Conservation (phyloP, 53 echinoderm and acorn worm genomes). For the Holothuria leucospilota region DNA sequence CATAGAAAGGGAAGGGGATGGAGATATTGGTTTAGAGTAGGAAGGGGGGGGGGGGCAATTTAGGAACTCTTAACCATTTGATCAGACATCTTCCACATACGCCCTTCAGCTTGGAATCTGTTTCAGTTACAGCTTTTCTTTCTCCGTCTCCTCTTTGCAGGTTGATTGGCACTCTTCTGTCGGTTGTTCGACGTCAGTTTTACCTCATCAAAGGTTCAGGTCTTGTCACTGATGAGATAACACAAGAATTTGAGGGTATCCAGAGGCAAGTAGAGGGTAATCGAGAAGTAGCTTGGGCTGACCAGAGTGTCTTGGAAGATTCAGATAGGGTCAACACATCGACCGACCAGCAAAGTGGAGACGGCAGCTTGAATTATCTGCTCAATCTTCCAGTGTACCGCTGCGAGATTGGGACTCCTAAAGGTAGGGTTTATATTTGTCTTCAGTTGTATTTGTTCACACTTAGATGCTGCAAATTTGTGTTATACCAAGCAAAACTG, state of each 20-base stretch:
- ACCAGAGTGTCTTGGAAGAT: constrained; percentile 61
- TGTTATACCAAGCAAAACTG: too few species aligned
- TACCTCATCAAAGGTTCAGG: constrained; percentile 88
- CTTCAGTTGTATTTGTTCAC: too few species aligned
- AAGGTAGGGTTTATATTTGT: constrained; percentile 23
- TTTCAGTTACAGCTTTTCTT: too few species aligned
- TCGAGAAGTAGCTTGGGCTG: constrained; percentile 79
- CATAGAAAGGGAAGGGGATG: too few species aligned
- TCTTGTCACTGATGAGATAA: constrained; percentile 75
- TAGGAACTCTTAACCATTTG: too few species aligned
- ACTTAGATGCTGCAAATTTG: too few species aligned
- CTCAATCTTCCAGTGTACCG: constrained; percentile 64
- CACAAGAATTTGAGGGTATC: constrained; percentile 76
- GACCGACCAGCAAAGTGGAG: neutral
- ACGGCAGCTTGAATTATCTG: constrained; percentile 57
- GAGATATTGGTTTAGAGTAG: too few species aligned
- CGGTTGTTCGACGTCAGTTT: constrained; percentile 80
- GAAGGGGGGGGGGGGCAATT: too few species aligned
- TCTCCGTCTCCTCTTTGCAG: constrained; percentile 30
- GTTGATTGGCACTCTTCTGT: constrained; percentile 72
- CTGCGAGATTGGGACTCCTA: constrained; percentile 15
- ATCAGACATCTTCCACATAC: too few species aligned
- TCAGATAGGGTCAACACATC: constrained; percentile 17
- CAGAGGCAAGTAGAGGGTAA: constrained; percentile 89
- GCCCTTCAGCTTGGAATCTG: too few species aligned